Percentiles rank a stretch among this genome's conserved stretches.
Evolutionary conservation across 2,113 vertebrate species (phyloP).

Genomic region (Cryptomyrus ogoouensis): DNA sequence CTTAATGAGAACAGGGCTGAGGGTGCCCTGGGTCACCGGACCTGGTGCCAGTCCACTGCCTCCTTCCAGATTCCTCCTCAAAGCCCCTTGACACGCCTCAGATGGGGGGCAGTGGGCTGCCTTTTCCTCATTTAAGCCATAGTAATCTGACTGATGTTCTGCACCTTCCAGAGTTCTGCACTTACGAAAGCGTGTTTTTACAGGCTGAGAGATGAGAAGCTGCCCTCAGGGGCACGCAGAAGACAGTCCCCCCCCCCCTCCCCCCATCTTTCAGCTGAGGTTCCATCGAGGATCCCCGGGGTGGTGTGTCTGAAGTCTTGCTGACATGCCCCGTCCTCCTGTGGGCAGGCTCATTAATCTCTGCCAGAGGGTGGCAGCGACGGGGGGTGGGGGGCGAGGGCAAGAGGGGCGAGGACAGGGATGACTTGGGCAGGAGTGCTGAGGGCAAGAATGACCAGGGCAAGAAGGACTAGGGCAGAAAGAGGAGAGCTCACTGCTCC

Average conservation of each 20-base stretch:
- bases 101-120: constrained; percentile 43
- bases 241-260: constrained; percentile 41
- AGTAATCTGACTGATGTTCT: neutral
- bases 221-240: constrained; percentile 39
- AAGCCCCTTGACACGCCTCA: constrained; percentile 16
- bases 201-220: constrained; percentile 44
- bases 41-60: neutral
- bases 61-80: neutral
- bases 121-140: neutral
- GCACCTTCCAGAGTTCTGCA: constrained; percentile 30
- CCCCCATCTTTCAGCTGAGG: constrained; percentile 29
- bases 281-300: constrained; percentile 29
- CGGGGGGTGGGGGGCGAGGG: neutral
- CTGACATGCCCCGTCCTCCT: constrained; percentile 29
- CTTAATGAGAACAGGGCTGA: constrained; percentile 31
- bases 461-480: neutral
- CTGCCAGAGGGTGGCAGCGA: neutral
- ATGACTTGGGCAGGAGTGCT: neutral
- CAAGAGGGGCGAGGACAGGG: neutral
- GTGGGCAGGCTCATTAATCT: constrained; percentile 32
- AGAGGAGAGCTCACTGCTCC: neutral
- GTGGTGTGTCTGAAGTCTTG: constrained; percentile 33
- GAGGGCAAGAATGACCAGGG: neutral
- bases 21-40: constrained; percentile 6
- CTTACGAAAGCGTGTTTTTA: constrained; percentile 39